Conservation (phyloP, 37 sponge, comb jelly and placozoan species). For the Petrosia ficiformis region DNA sequence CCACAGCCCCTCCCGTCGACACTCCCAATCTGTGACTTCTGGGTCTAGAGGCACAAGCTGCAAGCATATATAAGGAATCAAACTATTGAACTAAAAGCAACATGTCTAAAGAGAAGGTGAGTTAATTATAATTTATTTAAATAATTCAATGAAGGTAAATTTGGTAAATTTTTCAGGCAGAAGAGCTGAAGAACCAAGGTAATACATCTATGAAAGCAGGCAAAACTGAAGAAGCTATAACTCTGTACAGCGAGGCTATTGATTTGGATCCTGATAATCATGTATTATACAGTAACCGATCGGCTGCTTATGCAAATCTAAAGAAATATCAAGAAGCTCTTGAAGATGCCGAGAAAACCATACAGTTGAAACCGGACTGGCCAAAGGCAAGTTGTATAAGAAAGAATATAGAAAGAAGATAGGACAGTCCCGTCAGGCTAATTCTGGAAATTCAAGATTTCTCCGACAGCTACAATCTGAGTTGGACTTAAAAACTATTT, state of each 20-base stretch:
- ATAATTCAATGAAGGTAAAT: background rate
- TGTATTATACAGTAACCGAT: slow-evolving; percentile 78
- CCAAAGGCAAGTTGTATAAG: slow-evolving; percentile 57
- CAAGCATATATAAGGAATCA: no score
- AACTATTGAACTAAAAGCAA: no score
- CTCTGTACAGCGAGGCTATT: slow-evolving; percentile 65
- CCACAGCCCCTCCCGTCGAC: no score
- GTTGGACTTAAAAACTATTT: no score
- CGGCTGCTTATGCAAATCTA: slow-evolving; percentile 64
- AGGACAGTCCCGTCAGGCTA: no score
- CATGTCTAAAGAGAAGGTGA: no score
- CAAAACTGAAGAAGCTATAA: slow-evolving; percentile 41
- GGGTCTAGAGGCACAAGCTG: no score
- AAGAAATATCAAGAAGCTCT: slow-evolving; percentile 46
- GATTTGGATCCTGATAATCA: slow-evolving; percentile 53
- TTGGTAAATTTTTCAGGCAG: slow-evolving; percentile 27
- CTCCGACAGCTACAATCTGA: no score
- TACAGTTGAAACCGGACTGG: slow-evolving; percentile 67
- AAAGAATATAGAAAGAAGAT: no score
- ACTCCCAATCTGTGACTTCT: no score
- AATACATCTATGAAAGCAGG: slow-evolving; percentile 54
- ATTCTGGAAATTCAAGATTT: no score
- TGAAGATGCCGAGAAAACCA: slow-evolving; percentile 54
- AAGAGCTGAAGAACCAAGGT: slow-evolving; percentile 51
- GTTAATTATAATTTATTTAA: no score